phyloP scores from a whole-genome alignment of 2,888 invertebrate genomes.

The Hypomecis atomaria region DNA sequence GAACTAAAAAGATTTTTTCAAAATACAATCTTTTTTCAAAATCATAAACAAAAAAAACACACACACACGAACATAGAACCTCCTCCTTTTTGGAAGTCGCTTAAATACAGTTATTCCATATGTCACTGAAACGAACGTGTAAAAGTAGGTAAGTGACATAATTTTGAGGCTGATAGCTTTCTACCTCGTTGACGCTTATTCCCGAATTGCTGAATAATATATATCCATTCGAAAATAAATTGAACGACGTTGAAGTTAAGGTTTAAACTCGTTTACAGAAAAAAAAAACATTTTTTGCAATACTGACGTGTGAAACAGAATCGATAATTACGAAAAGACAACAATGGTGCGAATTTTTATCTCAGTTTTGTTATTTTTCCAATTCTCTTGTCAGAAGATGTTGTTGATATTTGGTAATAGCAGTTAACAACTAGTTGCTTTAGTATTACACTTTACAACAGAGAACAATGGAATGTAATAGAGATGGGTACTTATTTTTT shows the following conservation, averaged over 20 bases:
- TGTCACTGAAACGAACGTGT: constrained; percentile 5
- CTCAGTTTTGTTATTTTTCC: constrained; percentile 31
- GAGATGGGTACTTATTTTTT: no score
- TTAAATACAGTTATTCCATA: not conserved
- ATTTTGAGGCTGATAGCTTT: constrained; percentile 11
- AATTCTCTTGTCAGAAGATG: constrained; percentile 21
- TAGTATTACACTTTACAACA: not conserved
- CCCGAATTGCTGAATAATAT: not conserved
- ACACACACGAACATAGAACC: no score
- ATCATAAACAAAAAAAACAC: no score
- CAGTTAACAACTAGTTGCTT: constrained; percentile 1
- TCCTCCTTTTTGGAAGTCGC: no score
- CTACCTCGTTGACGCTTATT: constrained; percentile 10
- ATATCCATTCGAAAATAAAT: not conserved
- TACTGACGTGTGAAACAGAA: constrained; percentile 39
- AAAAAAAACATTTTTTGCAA: constrained; percentile 17
- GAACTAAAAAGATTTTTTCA: no score
- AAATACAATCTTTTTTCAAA: no score
- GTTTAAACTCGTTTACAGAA: constrained; percentile 2
- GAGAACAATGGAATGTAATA: no score
- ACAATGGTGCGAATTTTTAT: constrained; percentile 36
- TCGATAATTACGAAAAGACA: constrained; percentile 38
- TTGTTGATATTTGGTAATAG: constrained; percentile 13
- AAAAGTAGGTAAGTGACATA: constrained; percentile 10
- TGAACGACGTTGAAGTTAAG: not conserved